Base-by-base conservation (phyloP, 2,797 vertebrate genomes). In the Ambastaia sidthimunki region DNA sequence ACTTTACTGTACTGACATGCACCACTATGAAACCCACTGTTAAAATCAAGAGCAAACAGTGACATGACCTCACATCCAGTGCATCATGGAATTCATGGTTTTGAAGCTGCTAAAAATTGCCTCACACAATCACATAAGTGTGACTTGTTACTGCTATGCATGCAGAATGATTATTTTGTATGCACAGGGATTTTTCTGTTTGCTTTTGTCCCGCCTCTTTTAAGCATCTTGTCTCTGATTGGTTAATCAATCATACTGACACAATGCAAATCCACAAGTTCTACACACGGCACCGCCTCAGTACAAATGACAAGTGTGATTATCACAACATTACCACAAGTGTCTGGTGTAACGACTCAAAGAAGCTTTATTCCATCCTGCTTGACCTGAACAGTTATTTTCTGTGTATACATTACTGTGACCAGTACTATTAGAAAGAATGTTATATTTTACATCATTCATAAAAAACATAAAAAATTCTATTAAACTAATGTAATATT, bases 21-120 rank as follows among this genome's bases (percentile, higher is more conserved):
- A n/a, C 7, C 1, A 18, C 28, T 1, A 28, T 34, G 18, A 83
- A 74, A 41, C 31, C 21, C 34, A 57, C 48, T 57, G 50, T 44
- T n/a, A 77, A 80, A 59, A 80, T 71, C 7, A 71, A 66, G 31
- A 80, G 23, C 59, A 74, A 73, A 76, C 66, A 0, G 74, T 59
- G 66, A 76, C 25, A 41, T 85, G 77, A 83, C 18, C 7, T 71
- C 10, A 1, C 50, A 28, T 0, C 0, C 15, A 25, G 10, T 11
- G 52, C 25, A 60, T 69, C 3, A 41, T 19, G 4, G 25, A 6
- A 63, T 55, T 3, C 1, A 34, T 60, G 59, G 19, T 18, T 50
- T 77, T 69, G 18, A 16, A 18, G 54, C 37, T 48, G 13, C 52
- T 18, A 6, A 54, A 62, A 25, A 71, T 41, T 62, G 41, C 57